These are phyloP conservation scores for Mythimna albipuncta DNA, from an alignment of 2,888 invertebrate genomes.

Conservation along the genomic window DNA sequence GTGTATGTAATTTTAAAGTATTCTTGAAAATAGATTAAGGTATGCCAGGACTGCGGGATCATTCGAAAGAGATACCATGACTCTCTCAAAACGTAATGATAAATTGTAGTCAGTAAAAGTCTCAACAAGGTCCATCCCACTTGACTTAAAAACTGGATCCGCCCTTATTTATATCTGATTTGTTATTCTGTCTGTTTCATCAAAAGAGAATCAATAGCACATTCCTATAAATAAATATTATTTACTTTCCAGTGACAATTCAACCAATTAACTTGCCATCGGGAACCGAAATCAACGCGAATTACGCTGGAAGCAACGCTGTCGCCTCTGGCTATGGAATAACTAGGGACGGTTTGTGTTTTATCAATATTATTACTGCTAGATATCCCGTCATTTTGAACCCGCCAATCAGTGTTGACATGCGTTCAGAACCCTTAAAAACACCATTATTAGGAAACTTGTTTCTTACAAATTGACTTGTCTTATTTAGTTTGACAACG, in stretches of 20 bases:
- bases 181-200: conserved; percentile 8
- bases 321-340: conserved; percentile 75
- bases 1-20: neutral
- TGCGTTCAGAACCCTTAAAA: conserved; percentile 1
- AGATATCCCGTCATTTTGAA: conserved; percentile 26
- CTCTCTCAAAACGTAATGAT: too few species aligned
- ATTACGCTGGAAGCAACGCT: conserved; percentile 64
- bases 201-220: conserved; percentile 14
- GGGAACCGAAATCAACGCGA: conserved; percentile 68
- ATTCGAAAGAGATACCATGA: too few species aligned
- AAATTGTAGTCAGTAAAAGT: too few species aligned
- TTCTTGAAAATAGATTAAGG: neutral
- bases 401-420: conserved; percentile 26
- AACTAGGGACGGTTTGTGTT: conserved; percentile 69
- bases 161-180: neutral
- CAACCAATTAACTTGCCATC: conserved; percentile 71
- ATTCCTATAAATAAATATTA: conserved; percentile 35
- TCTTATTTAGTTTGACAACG: neutral
- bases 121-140: too few species aligned
- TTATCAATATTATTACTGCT: conserved; percentile 31
- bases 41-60: too few species aligned
- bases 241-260: conserved; percentile 66
- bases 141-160: too few species aligned
- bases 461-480: conserved; percentile 2
- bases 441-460: neutral